Evolutionary conservation across 1,140 invertebrate genomes (phyloP), one percentile per base, ranked within the genome.

Genomic region (Carposina sasakii): DNA sequence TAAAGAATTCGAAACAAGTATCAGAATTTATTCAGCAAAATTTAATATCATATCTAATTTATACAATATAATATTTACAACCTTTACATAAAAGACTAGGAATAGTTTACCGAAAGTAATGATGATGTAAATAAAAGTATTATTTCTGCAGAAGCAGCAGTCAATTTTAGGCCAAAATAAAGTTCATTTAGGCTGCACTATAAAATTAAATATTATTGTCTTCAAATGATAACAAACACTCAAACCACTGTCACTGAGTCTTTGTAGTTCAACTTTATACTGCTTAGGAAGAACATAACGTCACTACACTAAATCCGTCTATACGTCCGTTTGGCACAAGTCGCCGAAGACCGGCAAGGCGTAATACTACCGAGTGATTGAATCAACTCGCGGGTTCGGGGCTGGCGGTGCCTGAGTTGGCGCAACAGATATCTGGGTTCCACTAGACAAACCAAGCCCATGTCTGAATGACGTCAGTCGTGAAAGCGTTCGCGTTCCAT

Each of bases 301-400:
- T 73, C 73, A 77, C 72, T 71, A 63, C 63, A 73, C 64, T 71
- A 60, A 40, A 47, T 69, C 60, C 51, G 56, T 71, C 62, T 77
- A 84, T 65, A 84, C 78, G 71, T 84, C 81, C 65, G 81, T 84
- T 84, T 84, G 81, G 81, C 81, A 84, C 81, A 84, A 54, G 48
- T 82, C 78, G 70, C 78, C 81, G 81, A 84, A 82, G 68, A 67
- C 62, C 78, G 76, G 81, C 76, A 81, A 64, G 60, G 77, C 77
- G 69, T 77, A 75, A 79, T 81, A 82, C 81, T 84, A 84, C 78
- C 81, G 75, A 16, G 81, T 81, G 45, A 84, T 67, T 43, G 81
- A 77, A 48, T 84, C 81, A 6, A 72, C 60, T 21, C 78, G 63
- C 15, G 74, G 66, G 49, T 84, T 70, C 4, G 76, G 71, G 16